Percentiles rank a stretch among this genome's conserved stretches.
phyloP scores from a whole-genome alignment of 2,888 invertebrate species.

The Ochropleura leucogaster region DNA sequence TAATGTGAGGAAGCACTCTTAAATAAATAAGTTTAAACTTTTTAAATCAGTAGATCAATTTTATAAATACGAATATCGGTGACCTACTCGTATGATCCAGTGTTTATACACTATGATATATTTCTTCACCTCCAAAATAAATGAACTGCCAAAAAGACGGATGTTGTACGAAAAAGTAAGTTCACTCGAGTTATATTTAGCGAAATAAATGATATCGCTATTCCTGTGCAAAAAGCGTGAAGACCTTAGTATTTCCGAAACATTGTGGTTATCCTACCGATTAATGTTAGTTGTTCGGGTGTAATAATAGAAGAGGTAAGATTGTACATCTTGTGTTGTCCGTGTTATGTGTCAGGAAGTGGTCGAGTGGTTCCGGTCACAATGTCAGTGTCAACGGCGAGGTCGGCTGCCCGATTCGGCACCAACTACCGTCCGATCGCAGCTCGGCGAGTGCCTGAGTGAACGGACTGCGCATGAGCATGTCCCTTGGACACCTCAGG shows the following conservation, averaged over 20 bases:
- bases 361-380: slow-evolving; percentile 79
- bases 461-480: slow-evolving; percentile 39
- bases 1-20: slow-evolving; percentile 10
- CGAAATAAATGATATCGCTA: slow-evolving; percentile 53
- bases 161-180: slow-evolving; percentile 42
- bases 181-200: slow-evolving; percentile 29
- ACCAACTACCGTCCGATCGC: slow-evolving; percentile 69
- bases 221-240: slow-evolving; percentile 53
- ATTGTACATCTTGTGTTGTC: slow-evolving; percentile 60
- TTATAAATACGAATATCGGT: slow-evolving; percentile 22
- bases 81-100: slow-evolving; percentile 37
- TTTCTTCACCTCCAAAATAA: slow-evolving; percentile 15
- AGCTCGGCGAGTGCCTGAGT: slow-evolving; percentile 19
- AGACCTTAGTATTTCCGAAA: slow-evolving; percentile 52
- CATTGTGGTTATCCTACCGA: slow-evolving; percentile 40
- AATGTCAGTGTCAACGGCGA: slow-evolving; percentile 85
- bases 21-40: neutral
- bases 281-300: slow-evolving; percentile 41
- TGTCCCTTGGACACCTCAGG: slow-evolving; percentile 41
- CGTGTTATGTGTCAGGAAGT: slow-evolving; percentile 79
- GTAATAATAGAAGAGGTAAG: slow-evolving; percentile 52
- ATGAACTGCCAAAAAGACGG: slow-evolving; percentile 29
- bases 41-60: slow-evolving; percentile 28
- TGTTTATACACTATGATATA: slow-evolving; percentile 33
- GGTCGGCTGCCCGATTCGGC: slow-evolving; percentile 76